These are phyloP conservation scores for Amniataba percoides DNA, from an alignment of 2,797 vertebrate species.

Conservation along the genomic window DNA sequence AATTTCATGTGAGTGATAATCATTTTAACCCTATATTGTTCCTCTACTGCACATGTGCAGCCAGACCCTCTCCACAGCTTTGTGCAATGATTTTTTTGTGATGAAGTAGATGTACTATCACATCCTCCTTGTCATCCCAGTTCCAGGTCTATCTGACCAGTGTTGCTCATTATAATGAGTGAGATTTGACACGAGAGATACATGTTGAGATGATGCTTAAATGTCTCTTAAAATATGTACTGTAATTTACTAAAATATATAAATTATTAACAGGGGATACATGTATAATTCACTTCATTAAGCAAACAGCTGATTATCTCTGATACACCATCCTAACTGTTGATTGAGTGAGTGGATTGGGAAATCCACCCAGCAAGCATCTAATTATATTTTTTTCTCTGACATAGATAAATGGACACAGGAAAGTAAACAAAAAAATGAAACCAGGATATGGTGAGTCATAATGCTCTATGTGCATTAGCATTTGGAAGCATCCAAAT, in stretches of 20 bases:
- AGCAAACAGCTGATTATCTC: slow-evolving; percentile 33
- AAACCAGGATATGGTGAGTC: background rate
- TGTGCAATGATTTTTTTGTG: background rate
- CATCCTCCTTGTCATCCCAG: background rate
- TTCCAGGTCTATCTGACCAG: background rate
- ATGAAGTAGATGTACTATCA: background rate
- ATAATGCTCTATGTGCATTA: background rate
- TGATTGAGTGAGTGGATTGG: slow-evolving; percentile 8
- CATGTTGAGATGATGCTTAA: background rate
- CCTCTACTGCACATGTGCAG: background rate
- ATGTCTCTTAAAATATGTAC: slow-evolving; percentile 26
- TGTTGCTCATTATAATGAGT: slow-evolving; percentile 2
- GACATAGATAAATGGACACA: slow-evolving; percentile 1
- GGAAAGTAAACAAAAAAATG: background rate
- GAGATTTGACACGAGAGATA: slow-evolving; percentile 3
- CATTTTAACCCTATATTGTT: slow-evolving; percentile 15
- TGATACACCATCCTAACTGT: slow-evolving; percentile 15
- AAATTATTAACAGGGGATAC: slow-evolving; percentile 4
- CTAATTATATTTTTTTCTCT: slow-evolving; percentile 8
- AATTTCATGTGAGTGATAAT: slow-evolving; percentile 8
- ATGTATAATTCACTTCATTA: slow-evolving; percentile 25
- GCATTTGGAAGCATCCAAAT: background rate
- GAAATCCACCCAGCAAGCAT: slow-evolving; percentile 12
- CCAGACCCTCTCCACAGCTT: background rate
- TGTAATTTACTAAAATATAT: slow-evolving; percentile 38